Evolutionary conservation across 2,888 invertebrate genomes (phyloP), one percentile per base, ranked within the genome.

Genomic region (Amphipoea lucens): DNA sequence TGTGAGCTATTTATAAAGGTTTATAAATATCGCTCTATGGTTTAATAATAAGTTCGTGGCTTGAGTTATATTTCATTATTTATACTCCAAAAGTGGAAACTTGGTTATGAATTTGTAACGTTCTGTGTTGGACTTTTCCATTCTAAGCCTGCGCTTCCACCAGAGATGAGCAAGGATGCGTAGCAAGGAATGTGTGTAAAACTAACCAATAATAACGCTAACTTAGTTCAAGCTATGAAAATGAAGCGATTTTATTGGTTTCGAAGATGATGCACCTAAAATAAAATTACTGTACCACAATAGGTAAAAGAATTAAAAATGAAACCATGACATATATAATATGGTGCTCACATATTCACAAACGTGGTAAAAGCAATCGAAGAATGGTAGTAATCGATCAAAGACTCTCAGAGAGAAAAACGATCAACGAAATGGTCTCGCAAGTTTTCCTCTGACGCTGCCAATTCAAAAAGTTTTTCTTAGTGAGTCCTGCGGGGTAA

Each of bases 21-120:
- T 54, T 76, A 85, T 83, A 72, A 76, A 85, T 83, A 82, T 69
- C 40, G 4, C 14, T 51, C 67, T 23, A 29, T 65, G 60, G 5
- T 85, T 63, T 67, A 83, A 69, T 83, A 72, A 72, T 76, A 85
- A 51, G 36, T 62, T 48, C 20, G 20, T 57, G 69, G 14, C 57
- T 66, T 20, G 7, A 42, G 36, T 57, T 62, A 69, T 81, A 29
- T 29, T 68, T 60, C 57, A 17, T 6, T 29, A 45, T 29, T 48
- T 75, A 72, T 29, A 48, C 4, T 54, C 4, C 6, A 40, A 85
- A 65, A 23, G n/a, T 70, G 48, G 29, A 68, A 36, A 83, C 29
- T 48, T 65, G 4, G 11, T 2, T 45, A 36, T 9, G 12, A 60
- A 40, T 40, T 48, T 1, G 17, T 60, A 9, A 29, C 17, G 5